Evolutionary conservation across 2,888 invertebrate species (phyloP).

Genomic region (Epicampocera succincta): DNA sequence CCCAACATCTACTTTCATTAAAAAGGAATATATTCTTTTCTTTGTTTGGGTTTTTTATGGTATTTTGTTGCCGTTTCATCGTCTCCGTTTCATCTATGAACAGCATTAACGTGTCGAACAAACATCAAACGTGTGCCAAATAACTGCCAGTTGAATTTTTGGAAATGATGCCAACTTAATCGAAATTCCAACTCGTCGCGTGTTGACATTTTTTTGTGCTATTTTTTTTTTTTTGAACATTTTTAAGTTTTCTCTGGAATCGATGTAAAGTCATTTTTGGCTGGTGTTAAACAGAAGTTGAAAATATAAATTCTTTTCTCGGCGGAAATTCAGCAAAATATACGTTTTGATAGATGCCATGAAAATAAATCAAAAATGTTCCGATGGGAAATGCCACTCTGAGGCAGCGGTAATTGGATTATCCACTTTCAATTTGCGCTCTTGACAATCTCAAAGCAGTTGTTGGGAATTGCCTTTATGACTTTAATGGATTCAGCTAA

Average conservation of each 20-base stretch:
- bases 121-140: conserved; percentile 65
- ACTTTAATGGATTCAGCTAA: no score
- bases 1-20: conserved; percentile 58
- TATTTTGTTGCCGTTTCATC: conserved; percentile 21
- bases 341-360: no score
- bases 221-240: conserved; percentile 23
- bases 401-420: no score
- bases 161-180: conserved; percentile 69
- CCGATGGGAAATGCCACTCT: no score
- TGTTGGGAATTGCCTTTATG: no score
- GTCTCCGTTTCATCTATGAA: not conserved
- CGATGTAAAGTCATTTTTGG: conserved; percentile 56
- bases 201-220: conserved; percentile 54
- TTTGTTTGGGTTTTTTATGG: conserved; percentile 52
- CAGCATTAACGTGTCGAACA: conserved; percentile 61
- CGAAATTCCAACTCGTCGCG: conserved; percentile 70
- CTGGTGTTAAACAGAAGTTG: conserved; percentile 18
- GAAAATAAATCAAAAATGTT: no score
- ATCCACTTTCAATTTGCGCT: no score
- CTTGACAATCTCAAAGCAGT: no score
- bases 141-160: conserved; percentile 63
- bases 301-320: not conserved
- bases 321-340: not conserved
- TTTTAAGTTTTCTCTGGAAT: conserved; percentile 51
- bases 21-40: conserved; percentile 33